A percentile compares a stretch with the other conserved stretches of the same genome.
Evolutionary conservation across 2,797 vertebrate genomes (phyloP).

Genomic region (Varecia variegata): DNA sequence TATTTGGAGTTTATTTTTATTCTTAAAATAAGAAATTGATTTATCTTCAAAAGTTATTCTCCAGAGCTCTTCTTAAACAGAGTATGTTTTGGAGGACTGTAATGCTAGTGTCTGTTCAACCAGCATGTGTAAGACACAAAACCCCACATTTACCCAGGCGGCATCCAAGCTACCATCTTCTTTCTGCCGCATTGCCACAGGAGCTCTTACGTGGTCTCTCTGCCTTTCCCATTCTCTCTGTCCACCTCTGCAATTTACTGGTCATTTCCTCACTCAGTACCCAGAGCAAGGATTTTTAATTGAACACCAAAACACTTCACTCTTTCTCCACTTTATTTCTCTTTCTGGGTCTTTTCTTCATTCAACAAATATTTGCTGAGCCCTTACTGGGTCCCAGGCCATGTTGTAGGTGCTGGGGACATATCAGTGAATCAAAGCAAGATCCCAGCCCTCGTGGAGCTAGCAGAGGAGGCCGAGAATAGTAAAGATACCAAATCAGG

Average conservation of each 20-base stretch:
- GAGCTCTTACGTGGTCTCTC: not conserved
- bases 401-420: not conserved
- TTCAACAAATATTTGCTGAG: not conserved
- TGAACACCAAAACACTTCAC: not conserved
- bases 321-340: not conserved
- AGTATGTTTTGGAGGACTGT: not conserved
- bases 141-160: not conserved
- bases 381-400: not conserved
- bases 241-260: not conserved
- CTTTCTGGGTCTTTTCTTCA: not conserved
- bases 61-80: slow-evolving; percentile 35
- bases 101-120: not conserved
- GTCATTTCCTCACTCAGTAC: not conserved
- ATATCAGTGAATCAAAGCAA: not conserved
- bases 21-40: slow-evolving; percentile 72
- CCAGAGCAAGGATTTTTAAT: not conserved
- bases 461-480: not conserved
- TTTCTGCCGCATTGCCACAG: not conserved
- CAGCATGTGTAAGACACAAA: not conserved
- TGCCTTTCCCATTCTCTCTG: not conserved
- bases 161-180: not conserved
- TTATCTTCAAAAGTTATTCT: slow-evolving; percentile 62
- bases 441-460: not conserved
- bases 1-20: slow-evolving; percentile 71
- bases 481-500: not conserved